A percentile compares a stretch with the other conserved stretches of the same genome.
phyloP scores from a whole-genome alignment of 2,797 vertebrate species.

The Coregonus sp. region DNA sequence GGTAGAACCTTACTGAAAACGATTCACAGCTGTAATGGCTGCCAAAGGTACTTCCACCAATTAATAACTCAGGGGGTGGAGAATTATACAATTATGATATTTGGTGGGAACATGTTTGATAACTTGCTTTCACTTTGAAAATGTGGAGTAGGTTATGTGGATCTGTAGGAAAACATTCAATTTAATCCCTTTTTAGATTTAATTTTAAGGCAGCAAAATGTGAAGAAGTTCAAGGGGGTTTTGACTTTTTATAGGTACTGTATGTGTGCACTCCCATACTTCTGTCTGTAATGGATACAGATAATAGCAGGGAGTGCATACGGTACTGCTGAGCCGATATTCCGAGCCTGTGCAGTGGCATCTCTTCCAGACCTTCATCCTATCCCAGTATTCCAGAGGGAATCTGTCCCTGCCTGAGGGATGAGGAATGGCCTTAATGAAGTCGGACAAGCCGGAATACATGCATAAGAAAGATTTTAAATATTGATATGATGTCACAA shows the following conservation, averaged over 20 bases:
- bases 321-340: slow-evolving; percentile 16
- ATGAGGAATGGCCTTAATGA: slow-evolving; percentile 92
- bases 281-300: not conserved
- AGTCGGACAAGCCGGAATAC: slow-evolving; percentile 90
- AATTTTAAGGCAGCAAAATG: too few relatives aligned
- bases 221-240: too few relatives aligned
- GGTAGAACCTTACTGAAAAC: too few relatives aligned
- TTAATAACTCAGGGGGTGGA: too few relatives aligned
- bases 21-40: too few relatives aligned
- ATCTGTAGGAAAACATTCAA: too few relatives aligned
- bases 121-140: too few relatives aligned
- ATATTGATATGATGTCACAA: slow-evolving; percentile 92
- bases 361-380: slow-evolving; percentile 76
- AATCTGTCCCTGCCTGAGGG: slow-evolving; percentile 77
- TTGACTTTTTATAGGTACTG: not conserved
- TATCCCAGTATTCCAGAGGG: slow-evolving; percentile 81
- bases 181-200: too few relatives aligned
- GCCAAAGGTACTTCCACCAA: too few relatives aligned
- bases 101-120: too few relatives aligned
- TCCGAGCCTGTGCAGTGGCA: slow-evolving; percentile 27
- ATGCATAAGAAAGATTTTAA: slow-evolving; percentile 92
- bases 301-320: slow-evolving; percentile 25
- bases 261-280: not conserved
- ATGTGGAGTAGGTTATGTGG: too few relatives aligned
- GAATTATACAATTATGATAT: too few relatives aligned